Conservation (phyloP, 2,797 vertebrate species). For the Bovichtus variegatus region DNA sequence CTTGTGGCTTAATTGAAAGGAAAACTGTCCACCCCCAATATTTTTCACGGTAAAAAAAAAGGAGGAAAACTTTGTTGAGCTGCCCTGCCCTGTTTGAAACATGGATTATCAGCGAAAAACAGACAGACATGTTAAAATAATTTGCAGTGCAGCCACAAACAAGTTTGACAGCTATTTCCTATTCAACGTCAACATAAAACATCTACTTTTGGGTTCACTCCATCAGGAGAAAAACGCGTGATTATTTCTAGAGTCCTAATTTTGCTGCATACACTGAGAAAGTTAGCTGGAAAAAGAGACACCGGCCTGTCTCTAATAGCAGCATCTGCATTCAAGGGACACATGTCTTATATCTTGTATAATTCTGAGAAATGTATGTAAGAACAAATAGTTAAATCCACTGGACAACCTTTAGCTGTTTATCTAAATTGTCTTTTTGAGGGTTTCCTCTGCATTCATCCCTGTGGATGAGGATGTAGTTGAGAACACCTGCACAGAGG, state of each 20-base stretch:
- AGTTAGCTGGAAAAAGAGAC: neutral
- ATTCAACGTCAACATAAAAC: neutral
- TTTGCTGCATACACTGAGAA: neutral
- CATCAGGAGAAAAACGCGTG: neutral
- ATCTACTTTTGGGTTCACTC: neutral
- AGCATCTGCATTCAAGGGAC: neutral
- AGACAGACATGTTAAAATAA: neutral
- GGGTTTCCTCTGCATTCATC: neutral
- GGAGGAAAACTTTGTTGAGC: no score
- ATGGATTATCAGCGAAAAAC: neutral
- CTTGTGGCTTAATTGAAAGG: slow-evolving; percentile 1
- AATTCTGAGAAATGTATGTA: no score
- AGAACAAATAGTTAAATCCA: neutral
- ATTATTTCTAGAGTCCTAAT: neutral
- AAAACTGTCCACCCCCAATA: neutral
- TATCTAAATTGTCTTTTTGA: neutral
- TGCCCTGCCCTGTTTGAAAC: neutral
- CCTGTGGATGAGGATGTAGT: neutral
- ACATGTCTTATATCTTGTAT: neutral
- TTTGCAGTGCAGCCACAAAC: neutral
- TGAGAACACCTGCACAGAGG: neutral
- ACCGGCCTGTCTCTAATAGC: neutral
- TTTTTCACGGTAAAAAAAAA: neutral
- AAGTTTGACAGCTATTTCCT: neutral
- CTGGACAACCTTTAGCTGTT: neutral